Conservation (phyloP, 2,113 vertebrate species). For the Poeciliopsis occidentalis region DNA sequence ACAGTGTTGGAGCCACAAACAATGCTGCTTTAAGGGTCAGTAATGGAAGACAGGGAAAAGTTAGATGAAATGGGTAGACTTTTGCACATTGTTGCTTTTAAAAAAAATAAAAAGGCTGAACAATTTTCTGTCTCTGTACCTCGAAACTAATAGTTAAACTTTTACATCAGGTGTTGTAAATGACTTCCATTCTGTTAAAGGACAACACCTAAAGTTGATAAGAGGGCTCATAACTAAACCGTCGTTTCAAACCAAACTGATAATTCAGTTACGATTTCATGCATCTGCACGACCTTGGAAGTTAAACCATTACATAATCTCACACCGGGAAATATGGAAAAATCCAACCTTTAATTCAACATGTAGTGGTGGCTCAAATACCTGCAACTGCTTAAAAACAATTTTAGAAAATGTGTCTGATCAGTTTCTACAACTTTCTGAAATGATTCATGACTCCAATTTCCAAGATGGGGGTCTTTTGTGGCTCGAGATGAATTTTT, state of each 20-base stretch:
- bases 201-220: neutral
- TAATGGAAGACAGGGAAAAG: constrained; percentile 15
- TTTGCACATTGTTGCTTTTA: neutral
- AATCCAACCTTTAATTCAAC: neutral
- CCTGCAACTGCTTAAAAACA: neutral
- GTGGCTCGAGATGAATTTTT: too few relatives aligned
- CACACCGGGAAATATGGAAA: neutral
- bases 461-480: neutral
- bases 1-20: constrained; percentile 16
- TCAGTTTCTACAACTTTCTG: neutral
- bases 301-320: neutral
- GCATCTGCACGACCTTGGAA: neutral
- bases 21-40: constrained; percentile 58
- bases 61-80: constrained; percentile 20
- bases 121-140: neutral
- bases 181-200: neutral
- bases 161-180: neutral
- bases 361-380: neutral
- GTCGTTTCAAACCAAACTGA: neutral
- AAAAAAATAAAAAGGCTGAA: neutral
- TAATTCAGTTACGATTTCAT: neutral
- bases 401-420: neutral
- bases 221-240: neutral
- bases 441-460: neutral
- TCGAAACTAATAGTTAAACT: too few relatives aligned